Evolutionary conservation across 2,888 invertebrate genomes (phyloP), one percentile per base, ranked within the genome.

Genomic region (Caenorhabditis sp.): DNA sequence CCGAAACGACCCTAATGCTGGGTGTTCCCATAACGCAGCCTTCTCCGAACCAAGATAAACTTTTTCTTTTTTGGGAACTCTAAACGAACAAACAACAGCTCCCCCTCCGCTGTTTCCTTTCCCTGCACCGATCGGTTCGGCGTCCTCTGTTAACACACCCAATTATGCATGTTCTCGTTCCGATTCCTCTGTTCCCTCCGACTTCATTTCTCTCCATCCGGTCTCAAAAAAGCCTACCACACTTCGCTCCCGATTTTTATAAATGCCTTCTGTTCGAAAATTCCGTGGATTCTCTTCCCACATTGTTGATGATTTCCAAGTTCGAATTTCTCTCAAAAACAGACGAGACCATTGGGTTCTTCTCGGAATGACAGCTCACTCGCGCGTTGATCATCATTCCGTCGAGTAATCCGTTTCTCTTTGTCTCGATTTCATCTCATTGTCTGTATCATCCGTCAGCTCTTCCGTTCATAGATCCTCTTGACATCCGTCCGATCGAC

Each of bases 241-340:
- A n/a, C 9, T 47, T 20, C 47, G 9, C 40, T 11, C 44, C 9
- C 55, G 9, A n/a, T n/a, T 13, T 53, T 44, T 67, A 44, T 58
- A 68, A 69, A 32, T 58, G 20, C 58, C 58, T 50, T 50, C 32
- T 26, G 53, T 51, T 60, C 60, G 15, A 26, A 47, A 55, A 32
- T 55, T 26, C 55, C 18, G 3, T 11, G 1, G 1, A 3, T n/a
- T 51, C 51, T 51, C 51, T 51, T 24, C 51, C 5, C 24, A 3
- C 47, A 2, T 18, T 47, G 47, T 15, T 40, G 40, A 40, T 40
- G 40, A 40, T 40, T 3, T 3, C 40, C 15, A 15, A 15, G 40
- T 2, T 40, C 40, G 40, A 40, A 40, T 40, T 35, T n/a, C n/a
- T n/a, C n/a, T n/a, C n/a, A n/a, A n/a, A n/a, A n/a, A n/a, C n/a